Percentiles rank a stretch among this genome's conserved stretches.
These are phyloP conservation scores for Sandelia bainsii DNA, from an alignment of 2,797 vertebrate species.

Conservation along the genomic window DNA sequence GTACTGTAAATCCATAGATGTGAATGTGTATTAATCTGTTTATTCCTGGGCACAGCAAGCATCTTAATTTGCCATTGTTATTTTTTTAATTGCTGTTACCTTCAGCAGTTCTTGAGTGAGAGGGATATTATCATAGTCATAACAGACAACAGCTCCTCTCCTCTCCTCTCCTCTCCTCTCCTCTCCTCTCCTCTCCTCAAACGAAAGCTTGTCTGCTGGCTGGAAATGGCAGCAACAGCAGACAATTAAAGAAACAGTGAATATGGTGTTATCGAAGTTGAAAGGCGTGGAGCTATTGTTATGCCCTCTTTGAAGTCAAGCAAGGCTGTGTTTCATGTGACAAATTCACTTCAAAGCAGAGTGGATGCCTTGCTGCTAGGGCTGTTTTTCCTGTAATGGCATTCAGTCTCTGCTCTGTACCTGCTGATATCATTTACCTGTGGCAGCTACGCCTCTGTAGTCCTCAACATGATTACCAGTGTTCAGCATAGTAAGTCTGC, in stretches of 20 bases:
- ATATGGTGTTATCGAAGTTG: constrained; percentile 67
- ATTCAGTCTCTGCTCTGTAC: constrained; percentile 64
- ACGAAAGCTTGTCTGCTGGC: constrained; percentile 30
- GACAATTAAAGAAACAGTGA: constrained; percentile 59
- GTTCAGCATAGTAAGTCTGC: constrained; percentile 25
- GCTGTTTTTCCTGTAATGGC: constrained; percentile 69
- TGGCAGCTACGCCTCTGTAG: constrained; percentile 67
- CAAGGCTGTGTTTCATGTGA: constrained; percentile 73
- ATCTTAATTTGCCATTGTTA: constrained; percentile 26
- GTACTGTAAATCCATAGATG: not conserved
- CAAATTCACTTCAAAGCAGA: constrained; percentile 81
- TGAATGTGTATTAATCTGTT: constrained; percentile 21
- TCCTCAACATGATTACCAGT: constrained; percentile 60
- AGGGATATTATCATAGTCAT: constrained; percentile 43
- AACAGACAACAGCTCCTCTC: constrained; percentile 27
- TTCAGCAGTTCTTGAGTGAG: constrained; percentile 46
- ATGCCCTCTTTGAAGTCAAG: constrained; percentile 78
- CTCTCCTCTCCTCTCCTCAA: constrained; percentile 6
- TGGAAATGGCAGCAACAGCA: constrained; percentile 50
- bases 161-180: not conserved
- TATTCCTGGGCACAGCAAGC: constrained; percentile 25
- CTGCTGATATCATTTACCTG: constrained; percentile 78
- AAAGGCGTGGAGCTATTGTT: constrained; percentile 71
- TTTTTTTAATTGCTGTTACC: constrained; percentile 58
- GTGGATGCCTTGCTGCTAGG: constrained; percentile 63